Conservation (phyloP, 2,888 invertebrate genomes). For the Beris chalybata region DNA sequence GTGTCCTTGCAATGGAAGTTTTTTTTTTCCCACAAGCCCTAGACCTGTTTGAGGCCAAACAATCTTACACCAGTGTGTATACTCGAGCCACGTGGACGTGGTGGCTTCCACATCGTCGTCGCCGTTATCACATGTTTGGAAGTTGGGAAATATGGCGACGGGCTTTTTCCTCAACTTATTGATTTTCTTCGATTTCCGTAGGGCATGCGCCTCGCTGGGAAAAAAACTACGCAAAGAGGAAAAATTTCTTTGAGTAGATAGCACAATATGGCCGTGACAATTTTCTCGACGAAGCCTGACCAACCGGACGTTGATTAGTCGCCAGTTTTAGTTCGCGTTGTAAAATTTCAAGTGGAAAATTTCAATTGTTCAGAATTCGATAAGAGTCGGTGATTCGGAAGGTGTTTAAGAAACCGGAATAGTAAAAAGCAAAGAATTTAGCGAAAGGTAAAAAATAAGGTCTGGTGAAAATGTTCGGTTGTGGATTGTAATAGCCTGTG, state of each 20-base stretch:
- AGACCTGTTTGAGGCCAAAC: slow-evolving; percentile 26
- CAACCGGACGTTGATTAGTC: not conserved
- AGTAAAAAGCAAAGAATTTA: no score
- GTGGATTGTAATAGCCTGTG: no score
- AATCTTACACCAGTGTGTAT: not conserved
- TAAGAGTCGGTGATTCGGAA: no score
- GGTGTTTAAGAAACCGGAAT: no score
- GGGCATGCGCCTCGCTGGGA: slow-evolving; percentile 22
- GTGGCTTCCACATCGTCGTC: not conserved
- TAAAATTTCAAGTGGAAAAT: slow-evolving; percentile 1
- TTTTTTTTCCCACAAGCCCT: not conserved
- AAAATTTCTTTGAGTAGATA: slow-evolving; percentile 30
- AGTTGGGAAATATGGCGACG: slow-evolving; percentile 33
- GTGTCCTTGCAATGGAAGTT: slow-evolving; percentile 24
- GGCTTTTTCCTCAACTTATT: slow-evolving; percentile 28
- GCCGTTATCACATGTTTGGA: slow-evolving; percentile 8
- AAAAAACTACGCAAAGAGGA: slow-evolving; percentile 14
- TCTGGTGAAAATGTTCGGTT: no score
- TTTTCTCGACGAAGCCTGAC: slow-evolving; percentile 7
- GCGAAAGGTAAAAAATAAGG: no score
- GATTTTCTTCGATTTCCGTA: slow-evolving; percentile 32
- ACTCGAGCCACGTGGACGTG: slow-evolving; percentile 14
- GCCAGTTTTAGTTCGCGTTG: not conserved
- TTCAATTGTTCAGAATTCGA: not conserved
- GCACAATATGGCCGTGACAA: slow-evolving; percentile 40